Evolutionary conservation across 2,113 vertebrate species (phyloP), one percentile per base, ranked within the genome.

Genomic region (Indicator maculatus): DNA sequence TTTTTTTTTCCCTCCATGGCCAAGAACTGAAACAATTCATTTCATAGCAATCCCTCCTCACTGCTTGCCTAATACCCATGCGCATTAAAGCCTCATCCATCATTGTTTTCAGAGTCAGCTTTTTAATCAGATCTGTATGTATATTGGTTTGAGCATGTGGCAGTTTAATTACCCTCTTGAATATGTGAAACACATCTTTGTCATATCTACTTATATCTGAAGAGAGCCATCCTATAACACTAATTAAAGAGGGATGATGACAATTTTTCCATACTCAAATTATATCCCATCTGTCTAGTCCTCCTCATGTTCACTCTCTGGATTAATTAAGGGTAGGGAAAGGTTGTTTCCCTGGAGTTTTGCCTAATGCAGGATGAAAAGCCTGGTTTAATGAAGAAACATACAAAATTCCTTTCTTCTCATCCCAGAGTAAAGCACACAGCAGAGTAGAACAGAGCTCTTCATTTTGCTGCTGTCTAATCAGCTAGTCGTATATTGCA

Each of bases 101-200:
- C 95, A 93, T 95, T 96, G 95, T 97, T 98, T 95, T 87, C 92
- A 70, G 56, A 94, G 94, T 85, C 89, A 85, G 67, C 90, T 94
- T 97, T 97, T 96, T 93, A 98, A 96, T 97, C 92, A 97, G 90
- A 92, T 97, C 95, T 97, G 86, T 97, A 86, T 95, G 96, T 95
- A 95, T 96, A 96, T 93, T 95, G 91, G 96, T 96, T 97, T 97
- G 93, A 97, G 94, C 96, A 97, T 96, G 96, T 95, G 95, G 90
- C 96, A 97, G 88, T 96, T 97, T 97, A 97, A 98, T 97, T 98
- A 96, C 83, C 89, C 95, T 97, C 93, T 97, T 96, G 93, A 97
- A 98, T 97, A 97, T 87, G 77, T 90, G 95, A 97, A 97, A 95
- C 95, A 95, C 93, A 91, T 97, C 95, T 97, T 97, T 98, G 95